Base-by-base conservation (phyloP, 1,140 invertebrate species). In the Drosophila bipectinata region DNA sequence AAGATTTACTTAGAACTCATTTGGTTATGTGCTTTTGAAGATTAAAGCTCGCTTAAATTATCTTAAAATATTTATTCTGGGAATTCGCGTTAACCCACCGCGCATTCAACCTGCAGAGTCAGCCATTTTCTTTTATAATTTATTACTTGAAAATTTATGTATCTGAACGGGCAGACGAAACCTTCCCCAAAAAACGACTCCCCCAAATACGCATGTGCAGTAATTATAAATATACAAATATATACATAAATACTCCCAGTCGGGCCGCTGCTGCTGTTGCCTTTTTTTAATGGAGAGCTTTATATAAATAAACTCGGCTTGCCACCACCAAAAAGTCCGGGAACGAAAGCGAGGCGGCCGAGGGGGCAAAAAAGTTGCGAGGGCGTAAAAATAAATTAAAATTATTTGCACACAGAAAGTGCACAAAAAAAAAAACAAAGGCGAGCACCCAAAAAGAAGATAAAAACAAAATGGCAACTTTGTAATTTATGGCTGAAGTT, bases 151-250 rank as follows among this genome's bases (percentile, higher is more conserved):
- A 79, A 92, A 87, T 77, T 77, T 90, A 83, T 87, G 77, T 90
- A 85, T 85, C 64, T 76, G 81, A 34, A 30, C 56, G 55, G 59
- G 34, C 34, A 4, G 34, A 10, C 9, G 32, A 58, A 77, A 84
- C 80, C 79, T 72, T 87, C 68, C 81, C 81, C 82, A 77, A 80
- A 85, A 79, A 87, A 51, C 49, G 67, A 56, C 51, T 28, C 68
- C 32, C 21, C 61, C 61, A 73, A 89, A 77, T 88, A 88, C 84
- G 84, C 84, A 88, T 88, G 84, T 88, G 84, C 84, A 88, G 84
- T 89, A 88, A 88, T 88, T 88, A 88, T 88, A 88, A 88, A 89
- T 88, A 84, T 88, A 88, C 84, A 88, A 88, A 88, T 88, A 88
- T 77, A 88, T 69, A 69, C 83, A 88, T 88, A 83, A 79, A 83